Percentiles rank a stretch among this genome's conserved stretches.
Evolutionary conservation across 2,113 vertebrate species (phyloP).

Genomic region (Nerophis ophidion): DNA sequence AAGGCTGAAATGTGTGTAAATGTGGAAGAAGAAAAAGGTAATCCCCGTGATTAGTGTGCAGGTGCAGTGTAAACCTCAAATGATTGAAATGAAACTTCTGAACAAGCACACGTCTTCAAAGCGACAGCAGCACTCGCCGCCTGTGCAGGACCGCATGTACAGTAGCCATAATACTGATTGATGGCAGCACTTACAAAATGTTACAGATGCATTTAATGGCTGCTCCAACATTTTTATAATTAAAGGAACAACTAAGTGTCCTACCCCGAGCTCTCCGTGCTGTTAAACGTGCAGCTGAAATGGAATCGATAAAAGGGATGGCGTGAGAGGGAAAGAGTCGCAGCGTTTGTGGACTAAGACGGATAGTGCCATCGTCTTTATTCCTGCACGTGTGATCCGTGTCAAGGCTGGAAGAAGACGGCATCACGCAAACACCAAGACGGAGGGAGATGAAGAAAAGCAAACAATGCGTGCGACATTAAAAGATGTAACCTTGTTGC

Average conservation of each 20-base stretch:
- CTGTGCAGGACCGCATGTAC: constrained; percentile 23
- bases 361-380: not conserved
- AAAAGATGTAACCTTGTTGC: too few species aligned
- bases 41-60: too few species aligned
- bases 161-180: constrained; percentile 54
- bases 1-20: too few species aligned
- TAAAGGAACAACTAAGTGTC: constrained; percentile 44
- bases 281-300: constrained; percentile 35
- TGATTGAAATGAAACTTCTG: too few species aligned
- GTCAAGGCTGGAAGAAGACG: constrained; percentile 20
- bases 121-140: constrained; percentile 11
- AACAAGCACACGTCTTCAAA: too few species aligned
- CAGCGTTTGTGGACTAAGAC: constrained; percentile 14
- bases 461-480: too few species aligned
- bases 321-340: constrained; percentile 17
- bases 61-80: too few species aligned
- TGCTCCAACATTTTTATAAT: constrained; percentile 56
- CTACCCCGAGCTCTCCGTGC: constrained; percentile 24
- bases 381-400: not conserved
- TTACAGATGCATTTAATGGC: constrained; percentile 57
- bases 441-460: too few species aligned
- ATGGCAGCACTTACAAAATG: constrained; percentile 52
- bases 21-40: too few species aligned
- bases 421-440: not conserved
- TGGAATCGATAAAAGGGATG: constrained; percentile 40